Conservation (phyloP, 1,140 invertebrate genomes). For the Apis cerana region DNA sequence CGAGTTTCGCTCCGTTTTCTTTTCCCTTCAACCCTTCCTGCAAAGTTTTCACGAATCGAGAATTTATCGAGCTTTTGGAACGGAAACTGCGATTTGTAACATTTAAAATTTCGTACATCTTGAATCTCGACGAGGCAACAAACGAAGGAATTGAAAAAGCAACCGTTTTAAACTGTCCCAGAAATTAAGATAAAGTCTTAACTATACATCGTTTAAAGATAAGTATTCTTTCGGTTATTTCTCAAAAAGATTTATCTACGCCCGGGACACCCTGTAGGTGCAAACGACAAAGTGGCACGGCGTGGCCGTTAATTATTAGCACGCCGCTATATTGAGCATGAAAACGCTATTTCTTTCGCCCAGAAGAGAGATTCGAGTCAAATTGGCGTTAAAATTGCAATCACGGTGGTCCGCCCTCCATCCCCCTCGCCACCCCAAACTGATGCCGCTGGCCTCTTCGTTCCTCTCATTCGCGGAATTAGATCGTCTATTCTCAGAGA, state of each 20-base stretch:
- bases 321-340: conserved; percentile 78
- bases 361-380: conserved; percentile 76
- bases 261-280: conserved; percentile 60
- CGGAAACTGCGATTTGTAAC: too few species aligned
- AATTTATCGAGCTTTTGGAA: background rate
- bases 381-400: conserved; percentile 82
- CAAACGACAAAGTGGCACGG: conserved; percentile 48
- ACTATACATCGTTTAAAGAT: too few species aligned
- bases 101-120: too few species aligned
- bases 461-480: conserved; percentile 74
- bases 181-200: too few species aligned
- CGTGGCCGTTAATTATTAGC: conserved; percentile 78
- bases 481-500: conserved; percentile 80
- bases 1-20: conserved; percentile 43
- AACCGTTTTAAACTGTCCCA: too few species aligned
- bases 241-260: too few species aligned
- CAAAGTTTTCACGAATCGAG: background rate
- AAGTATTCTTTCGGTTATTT: too few species aligned
- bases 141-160: too few species aligned
- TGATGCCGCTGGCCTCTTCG: conserved; percentile 36
- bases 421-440: conserved; percentile 9
- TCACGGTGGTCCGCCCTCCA: conserved; percentile 76
- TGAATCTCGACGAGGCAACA: too few species aligned
- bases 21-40: background rate
- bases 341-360: conserved; percentile 79